Conservation (phyloP, 2,113 vertebrate genomes). For the Tachuris rubrigastra region DNA sequence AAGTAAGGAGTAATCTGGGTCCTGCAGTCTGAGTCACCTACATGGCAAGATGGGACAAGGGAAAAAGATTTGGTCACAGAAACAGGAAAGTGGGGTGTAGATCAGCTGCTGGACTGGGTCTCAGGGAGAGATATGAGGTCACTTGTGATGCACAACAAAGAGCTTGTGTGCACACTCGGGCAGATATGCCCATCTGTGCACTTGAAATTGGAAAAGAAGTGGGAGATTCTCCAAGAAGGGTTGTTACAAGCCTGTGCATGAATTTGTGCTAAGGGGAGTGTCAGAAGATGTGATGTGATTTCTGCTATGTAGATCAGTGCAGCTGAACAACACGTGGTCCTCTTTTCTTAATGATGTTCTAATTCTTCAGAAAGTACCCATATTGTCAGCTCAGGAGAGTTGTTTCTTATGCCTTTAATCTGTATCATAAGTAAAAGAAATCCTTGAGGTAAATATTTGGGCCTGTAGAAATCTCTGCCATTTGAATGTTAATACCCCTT, state of each 20-base stretch:
- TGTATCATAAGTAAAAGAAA: neutral
- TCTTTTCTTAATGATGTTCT: neutral
- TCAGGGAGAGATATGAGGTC: neutral
- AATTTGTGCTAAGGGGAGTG: neutral
- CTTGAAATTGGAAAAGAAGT: neutral
- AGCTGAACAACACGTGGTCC: neutral
- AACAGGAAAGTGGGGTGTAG: neutral
- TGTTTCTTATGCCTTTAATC: neutral
- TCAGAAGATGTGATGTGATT: neutral
- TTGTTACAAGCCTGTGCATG: neutral
- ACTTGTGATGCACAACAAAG: neutral
- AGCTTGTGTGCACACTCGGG: fast-evolving
- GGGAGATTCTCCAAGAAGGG: neutral
- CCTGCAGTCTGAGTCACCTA: neutral
- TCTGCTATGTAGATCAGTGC: neutral
- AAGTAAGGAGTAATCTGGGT: neutral
- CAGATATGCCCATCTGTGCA: neutral
- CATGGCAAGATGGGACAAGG: neutral
- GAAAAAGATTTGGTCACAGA: neutral
- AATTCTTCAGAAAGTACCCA: neutral
- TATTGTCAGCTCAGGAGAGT: neutral
- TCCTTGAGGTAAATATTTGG: neutral
- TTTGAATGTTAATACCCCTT: neutral
- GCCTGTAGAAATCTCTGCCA: neutral
- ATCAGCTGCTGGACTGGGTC: neutral